A percentile compares a stretch with the other conserved stretches of the same genome.
phyloP scores from a whole-genome alignment of 2,888 invertebrate species.

The Brachycybe producta region DNA sequence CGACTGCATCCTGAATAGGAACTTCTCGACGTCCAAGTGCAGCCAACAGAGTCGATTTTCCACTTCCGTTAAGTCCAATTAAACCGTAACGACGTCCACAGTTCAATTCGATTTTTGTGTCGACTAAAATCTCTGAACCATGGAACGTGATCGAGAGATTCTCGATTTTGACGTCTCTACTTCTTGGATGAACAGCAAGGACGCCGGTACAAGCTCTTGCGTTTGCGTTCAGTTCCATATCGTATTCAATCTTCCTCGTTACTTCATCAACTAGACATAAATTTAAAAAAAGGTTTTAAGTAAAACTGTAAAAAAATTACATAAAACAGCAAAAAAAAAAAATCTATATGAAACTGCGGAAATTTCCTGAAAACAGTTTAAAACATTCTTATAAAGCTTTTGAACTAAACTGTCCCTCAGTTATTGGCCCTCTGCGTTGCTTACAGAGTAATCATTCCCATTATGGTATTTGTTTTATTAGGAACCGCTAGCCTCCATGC shows the following conservation, averaged over 20 bases:
- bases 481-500: too few species aligned
- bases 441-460: too few species aligned
- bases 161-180: constrained; percentile 90
- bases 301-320: not conserved
- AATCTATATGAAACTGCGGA: too few species aligned
- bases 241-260: constrained; percentile 72
- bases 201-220: constrained; percentile 90
- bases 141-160: constrained; percentile 97
- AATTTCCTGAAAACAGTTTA: constrained; percentile 13
- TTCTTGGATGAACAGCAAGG: constrained; percentile 85
- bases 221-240: constrained; percentile 84
- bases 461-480: too few species aligned
- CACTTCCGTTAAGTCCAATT: constrained; percentile 94
- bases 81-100: constrained; percentile 93
- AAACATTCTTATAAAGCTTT: not conserved
- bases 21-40: constrained; percentile 84
- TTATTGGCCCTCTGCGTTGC: too few species aligned
- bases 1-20: constrained; percentile 90
- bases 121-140: constrained; percentile 87
- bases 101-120: constrained; percentile 92
- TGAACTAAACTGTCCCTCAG: not conserved
- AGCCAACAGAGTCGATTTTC: constrained; percentile 87
- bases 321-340: too few species aligned
- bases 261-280: constrained; percentile 52
- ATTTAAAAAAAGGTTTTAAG: constrained; percentile 1